A percentile compares a stretch with the other conserved stretches of the same genome.
Conservation (phyloP, 2,888 invertebrate species). For the Creontiades dilutus region DNA sequence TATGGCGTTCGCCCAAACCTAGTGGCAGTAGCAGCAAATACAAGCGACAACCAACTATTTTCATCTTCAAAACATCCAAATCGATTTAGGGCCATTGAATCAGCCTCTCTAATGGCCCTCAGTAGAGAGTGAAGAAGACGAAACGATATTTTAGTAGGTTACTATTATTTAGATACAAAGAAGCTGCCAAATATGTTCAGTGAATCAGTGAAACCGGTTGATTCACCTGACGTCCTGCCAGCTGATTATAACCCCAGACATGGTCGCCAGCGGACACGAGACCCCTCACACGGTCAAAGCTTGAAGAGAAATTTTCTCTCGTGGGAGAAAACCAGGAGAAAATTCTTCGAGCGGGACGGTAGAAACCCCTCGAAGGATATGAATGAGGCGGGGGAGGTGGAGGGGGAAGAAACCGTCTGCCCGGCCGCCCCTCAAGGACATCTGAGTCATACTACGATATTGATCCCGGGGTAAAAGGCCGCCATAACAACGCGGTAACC, state of each 20-base stretch:
- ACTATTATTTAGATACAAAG: no score
- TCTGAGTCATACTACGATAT: conserved; percentile 66
- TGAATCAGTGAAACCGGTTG: not conserved
- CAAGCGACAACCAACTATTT: no score
- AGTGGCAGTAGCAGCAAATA: no score
- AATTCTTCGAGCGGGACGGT: no score
- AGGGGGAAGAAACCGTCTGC: conserved; percentile 32
- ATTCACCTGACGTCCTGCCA: not conserved
- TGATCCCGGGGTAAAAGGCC: conserved; percentile 59
- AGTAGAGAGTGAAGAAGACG: no score
- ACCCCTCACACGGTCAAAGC: not conserved
- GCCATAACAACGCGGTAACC: conserved; percentile 69
- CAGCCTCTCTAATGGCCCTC: no score
- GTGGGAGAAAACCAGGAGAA: not conserved
- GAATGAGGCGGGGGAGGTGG: not conserved
- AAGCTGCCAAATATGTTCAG: no score
- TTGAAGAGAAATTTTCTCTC: not conserved
- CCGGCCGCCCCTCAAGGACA: conserved; percentile 52
- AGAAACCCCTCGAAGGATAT: not conserved
- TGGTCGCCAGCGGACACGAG: not conserved
- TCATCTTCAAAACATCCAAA: no score
- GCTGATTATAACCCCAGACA: conserved; percentile 8
- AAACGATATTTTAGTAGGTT: no score
- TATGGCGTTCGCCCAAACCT: no score
- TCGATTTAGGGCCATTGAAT: no score